phyloP scores from a whole-genome alignment of 1,140 invertebrate genomes.

The Chlorops oryzae region DNA sequence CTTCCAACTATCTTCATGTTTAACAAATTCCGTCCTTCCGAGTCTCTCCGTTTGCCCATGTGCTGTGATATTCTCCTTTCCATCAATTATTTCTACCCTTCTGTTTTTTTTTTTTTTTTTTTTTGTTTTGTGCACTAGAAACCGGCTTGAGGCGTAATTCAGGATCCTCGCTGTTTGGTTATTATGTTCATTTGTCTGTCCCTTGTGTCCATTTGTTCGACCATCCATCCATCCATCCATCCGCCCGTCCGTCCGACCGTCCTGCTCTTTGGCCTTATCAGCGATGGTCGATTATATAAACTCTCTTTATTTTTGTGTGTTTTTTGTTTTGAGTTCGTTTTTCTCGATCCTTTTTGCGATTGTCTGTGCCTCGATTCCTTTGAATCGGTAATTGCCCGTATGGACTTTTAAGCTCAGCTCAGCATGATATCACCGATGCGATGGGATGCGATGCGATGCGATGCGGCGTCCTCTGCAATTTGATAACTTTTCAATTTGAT shows the following conservation, averaged over 20 bases:
- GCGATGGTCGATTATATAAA: not conserved
- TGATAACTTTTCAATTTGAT: too few species aligned
- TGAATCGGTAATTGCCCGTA: slow-evolving; percentile 32
- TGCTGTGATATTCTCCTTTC: not conserved
- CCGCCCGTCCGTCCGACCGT: not conserved
- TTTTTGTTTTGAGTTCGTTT: not conserved
- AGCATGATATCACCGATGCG: not conserved
- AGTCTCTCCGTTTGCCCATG: not conserved
- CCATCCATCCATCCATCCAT: not conserved
- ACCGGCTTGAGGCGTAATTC: not conserved
- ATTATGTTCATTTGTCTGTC: not conserved
- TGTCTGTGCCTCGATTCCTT: not conserved
- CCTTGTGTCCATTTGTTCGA: not conserved
- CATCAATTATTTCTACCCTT: not conserved
- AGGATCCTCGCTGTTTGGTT: too few species aligned
- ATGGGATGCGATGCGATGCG: not conserved
- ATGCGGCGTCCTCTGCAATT: too few species aligned
- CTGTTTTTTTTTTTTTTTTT: not conserved
- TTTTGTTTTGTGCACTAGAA: not conserved
- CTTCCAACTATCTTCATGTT: too few species aligned
- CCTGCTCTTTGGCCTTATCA: not conserved
- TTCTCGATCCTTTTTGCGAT: too few species aligned
- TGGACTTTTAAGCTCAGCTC: too few species aligned
- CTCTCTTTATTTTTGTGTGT: not conserved
- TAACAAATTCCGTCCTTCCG: not conserved